Evolutionary conservation across 2,113 vertebrate genomes (phyloP).

Genomic region (Fregata magnificens): DNA sequence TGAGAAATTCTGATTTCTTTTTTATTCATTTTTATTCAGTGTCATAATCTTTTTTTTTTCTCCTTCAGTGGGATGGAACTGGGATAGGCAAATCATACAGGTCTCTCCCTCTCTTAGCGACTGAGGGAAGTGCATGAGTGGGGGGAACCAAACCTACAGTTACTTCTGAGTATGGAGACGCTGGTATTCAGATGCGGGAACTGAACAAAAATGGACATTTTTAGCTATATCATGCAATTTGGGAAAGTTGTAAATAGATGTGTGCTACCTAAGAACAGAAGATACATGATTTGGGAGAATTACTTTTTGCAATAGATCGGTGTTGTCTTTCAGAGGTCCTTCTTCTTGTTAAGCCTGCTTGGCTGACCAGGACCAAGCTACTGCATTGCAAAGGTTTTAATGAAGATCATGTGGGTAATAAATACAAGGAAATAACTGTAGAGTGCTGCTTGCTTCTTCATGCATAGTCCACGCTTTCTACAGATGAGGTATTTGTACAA

Average conservation of each 20-base stretch:
- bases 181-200: rapidly evolving
- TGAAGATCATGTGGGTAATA: background rate
- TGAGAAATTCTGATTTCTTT: background rate
- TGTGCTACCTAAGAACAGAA: background rate
- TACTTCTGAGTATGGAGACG: background rate
- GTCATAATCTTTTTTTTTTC: background rate
- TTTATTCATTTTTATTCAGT: background rate
- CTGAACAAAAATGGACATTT: background rate
- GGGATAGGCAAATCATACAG: background rate
- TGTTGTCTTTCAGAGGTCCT: background rate
- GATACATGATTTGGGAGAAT: background rate
- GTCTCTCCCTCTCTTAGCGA: background rate
- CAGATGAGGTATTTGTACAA: background rate
- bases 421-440: background rate
- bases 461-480: background rate
- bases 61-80: background rate
- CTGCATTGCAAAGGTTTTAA: background rate
- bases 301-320: background rate
- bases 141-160: background rate
- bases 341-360: conserved; percentile 2
- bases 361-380: background rate
- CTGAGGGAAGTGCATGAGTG: background rate
- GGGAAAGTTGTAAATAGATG: background rate
- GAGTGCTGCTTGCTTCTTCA: background rate
- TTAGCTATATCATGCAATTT: background rate